Evolutionary conservation across 1,140 invertebrate species (phyloP), one percentile per base, ranked within the genome.

Genomic region (Brachionus rubens): DNA sequence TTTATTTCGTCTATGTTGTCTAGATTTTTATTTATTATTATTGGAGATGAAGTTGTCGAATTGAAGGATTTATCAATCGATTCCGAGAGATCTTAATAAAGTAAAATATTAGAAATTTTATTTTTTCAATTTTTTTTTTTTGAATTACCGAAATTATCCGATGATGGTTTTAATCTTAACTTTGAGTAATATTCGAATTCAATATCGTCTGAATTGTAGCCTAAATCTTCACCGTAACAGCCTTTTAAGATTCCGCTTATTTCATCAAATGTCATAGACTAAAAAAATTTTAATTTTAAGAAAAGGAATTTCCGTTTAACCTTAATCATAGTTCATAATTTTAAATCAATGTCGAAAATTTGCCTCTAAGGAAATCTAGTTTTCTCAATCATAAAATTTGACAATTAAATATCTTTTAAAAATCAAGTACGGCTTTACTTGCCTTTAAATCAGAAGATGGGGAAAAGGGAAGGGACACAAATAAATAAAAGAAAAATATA

Each of bases 171-270:
- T 48, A 46, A 19, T 50, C n/a, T 72, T 40, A 72, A 14, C 4
- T 50, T 72, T 1, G 68, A 48, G 50, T 72, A 72, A 24, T 72
- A 50, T 36, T 36, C 50, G 36, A 26, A 72, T 30, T 72, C 68
- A 72, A 16, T 5, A 12, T 72, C 68, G 47, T 72, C 68, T 54
- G 68, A 72, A 41, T 72, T 54, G 33, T 50, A 72, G 5, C 68
- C 68, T 33, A 72, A 54, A 16, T 72, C 68, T 50, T 72, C 68
- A 14, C 68, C 68, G 21, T 72, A 72, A 50, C 46, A 72, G 9
- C 30, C 28, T 48, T 72, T 48, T 21, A 72, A 72, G 28, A 72
- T 72, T 9, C 21, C 12, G 41, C 40, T 36, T 14, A 54, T 52
- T 16, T 72, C 68, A 26, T 72, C 46, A 50, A 21, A 36, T n/a